Evolutionary conservation across 2,113 vertebrate species (phyloP).

Genomic region (Pseudorhombus dupliciocellatus): DNA sequence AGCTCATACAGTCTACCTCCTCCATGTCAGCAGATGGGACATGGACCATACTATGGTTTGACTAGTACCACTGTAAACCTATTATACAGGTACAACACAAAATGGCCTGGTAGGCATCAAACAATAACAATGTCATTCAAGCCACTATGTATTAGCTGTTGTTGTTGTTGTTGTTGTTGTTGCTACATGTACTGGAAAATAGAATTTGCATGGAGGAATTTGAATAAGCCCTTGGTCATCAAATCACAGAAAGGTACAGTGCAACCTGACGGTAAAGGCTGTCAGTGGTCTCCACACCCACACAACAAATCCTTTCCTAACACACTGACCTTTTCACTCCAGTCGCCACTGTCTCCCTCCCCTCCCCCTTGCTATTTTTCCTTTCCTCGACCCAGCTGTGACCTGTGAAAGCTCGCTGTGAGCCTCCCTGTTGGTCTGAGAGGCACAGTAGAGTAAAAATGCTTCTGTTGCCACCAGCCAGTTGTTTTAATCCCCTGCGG

Average conservation of each 20-base stretch:
- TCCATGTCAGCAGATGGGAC: too few relatives aligned
- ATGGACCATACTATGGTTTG: too few relatives aligned
- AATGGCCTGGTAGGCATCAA: neutral
- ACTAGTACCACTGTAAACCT: neutral
- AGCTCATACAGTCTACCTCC: too few relatives aligned
- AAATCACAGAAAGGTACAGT: conserved; percentile 21
- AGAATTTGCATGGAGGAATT: neutral
- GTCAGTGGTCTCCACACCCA: neutral
- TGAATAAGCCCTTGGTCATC: neutral
- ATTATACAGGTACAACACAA: neutral
- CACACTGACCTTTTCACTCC: conserved; percentile 39
- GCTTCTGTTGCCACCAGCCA: conserved; percentile 7
- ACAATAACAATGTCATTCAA: neutral
- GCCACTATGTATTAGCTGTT: neutral
- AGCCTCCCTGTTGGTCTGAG: neutral
- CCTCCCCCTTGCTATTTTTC: neutral
- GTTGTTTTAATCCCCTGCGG: conserved; percentile 37
- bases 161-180: neutral
- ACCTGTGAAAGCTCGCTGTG: conserved; percentile 15
- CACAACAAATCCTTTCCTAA: conserved; percentile 33
- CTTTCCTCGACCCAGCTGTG: conserved; percentile 12
- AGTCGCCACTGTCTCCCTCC: neutral
- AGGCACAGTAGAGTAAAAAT: conserved; percentile 2
- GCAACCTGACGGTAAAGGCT: conserved; percentile 14
- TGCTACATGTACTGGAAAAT: neutral